These are phyloP conservation scores for Rhinoraja longicauda DNA, from an alignment of 2,797 vertebrate species.

Conservation along the genomic window DNA sequence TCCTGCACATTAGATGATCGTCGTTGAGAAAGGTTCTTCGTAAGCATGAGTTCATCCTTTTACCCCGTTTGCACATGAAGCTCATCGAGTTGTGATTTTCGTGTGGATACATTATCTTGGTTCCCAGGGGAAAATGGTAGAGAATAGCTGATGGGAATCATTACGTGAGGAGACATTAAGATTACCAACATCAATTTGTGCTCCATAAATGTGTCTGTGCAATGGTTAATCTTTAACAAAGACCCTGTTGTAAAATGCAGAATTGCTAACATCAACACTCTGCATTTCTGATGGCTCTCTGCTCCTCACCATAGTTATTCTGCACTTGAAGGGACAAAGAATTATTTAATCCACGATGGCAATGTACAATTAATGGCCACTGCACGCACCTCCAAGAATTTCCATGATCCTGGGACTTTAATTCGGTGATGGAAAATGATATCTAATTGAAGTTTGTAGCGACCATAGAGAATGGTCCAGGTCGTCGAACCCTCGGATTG, in stretches of 20 bases:
- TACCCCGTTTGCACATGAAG: neutral
- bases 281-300: neutral
- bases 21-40: neutral
- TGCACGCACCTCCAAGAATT: neutral
- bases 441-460: neutral
- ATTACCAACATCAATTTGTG: neutral
- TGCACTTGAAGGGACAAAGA: neutral
- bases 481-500: too few species aligned
- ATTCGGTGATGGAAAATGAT: neutral
- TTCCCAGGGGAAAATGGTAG: neutral
- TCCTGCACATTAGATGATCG: too few species aligned
- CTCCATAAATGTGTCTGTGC: neutral
- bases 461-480: too few species aligned
- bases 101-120: neutral
- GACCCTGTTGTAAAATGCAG: neutral
- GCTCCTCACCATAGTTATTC: neutral
- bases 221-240: constrained; percentile 8
- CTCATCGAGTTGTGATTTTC: neutral
- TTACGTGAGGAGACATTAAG: neutral
- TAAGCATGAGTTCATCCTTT: neutral
- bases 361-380: constrained; percentile 1
- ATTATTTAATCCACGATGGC: neutral
- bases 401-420: neutral
- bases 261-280: neutral
- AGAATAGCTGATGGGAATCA: neutral